These are phyloP conservation scores for Chiloscyllium punctatum DNA, from an alignment of 2,797 vertebrate species.

Conservation along the genomic window DNA sequence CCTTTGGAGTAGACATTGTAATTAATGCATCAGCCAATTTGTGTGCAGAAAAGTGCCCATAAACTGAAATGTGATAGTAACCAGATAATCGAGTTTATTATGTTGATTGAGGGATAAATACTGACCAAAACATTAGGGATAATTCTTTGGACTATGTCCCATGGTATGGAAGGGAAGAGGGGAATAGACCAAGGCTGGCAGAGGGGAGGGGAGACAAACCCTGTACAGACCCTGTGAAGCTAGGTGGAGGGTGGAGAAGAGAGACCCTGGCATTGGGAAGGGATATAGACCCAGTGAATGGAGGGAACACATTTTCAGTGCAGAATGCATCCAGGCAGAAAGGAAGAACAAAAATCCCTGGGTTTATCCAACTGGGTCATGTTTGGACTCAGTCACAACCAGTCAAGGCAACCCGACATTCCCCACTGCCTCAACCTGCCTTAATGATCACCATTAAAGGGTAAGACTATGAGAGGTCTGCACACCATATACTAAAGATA, in stretches of 20 bases:
- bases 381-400: no score
- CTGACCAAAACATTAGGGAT: not conserved
- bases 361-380: no score
- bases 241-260: no score
- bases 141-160: no score
- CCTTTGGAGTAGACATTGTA: not conserved
- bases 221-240: no score
- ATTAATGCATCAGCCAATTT: not conserved
- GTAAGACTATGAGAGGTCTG: not conserved
- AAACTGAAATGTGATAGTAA: not conserved
- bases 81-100: not conserved
- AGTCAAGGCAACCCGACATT: no score
- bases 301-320: no score
- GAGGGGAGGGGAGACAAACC: not conserved
- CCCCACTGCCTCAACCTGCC: no score
- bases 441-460: not conserved
- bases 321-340: not conserved
- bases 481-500: not conserved
- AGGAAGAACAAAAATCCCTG: not conserved
- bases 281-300: no score
- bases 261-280: no score
- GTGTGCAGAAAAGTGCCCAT: not conserved
- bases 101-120: not conserved
- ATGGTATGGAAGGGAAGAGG: no score
- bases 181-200: not conserved